A percentile compares a stretch with the other conserved stretches of the same genome.
Conservation (phyloP, 2,113 vertebrate genomes). For the Bothrops jararaca region DNA sequence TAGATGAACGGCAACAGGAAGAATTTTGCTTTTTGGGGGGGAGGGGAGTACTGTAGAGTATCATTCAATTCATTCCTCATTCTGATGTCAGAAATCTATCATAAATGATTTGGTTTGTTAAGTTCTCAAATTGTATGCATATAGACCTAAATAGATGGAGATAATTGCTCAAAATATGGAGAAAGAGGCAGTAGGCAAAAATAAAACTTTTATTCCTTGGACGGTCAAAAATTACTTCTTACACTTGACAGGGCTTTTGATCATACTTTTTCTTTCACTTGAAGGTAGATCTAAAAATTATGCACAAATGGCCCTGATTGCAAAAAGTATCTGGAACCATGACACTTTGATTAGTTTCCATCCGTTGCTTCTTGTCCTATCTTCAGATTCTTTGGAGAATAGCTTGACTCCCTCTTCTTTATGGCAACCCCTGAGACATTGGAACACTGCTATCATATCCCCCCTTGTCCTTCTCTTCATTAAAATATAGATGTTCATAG, state of each 20-base stretch:
- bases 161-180: background rate
- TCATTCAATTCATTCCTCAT: background rate
- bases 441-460: too few relatives aligned
- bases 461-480: too few relatives aligned
- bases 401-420: too few relatives aligned
- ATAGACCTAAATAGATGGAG: background rate
- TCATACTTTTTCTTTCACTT: too few relatives aligned
- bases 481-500: background rate
- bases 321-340: background rate
- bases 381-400: too few relatives aligned
- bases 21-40: background rate
- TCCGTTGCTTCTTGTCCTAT: too few relatives aligned
- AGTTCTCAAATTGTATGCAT: background rate
- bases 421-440: too few relatives aligned
- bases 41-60: background rate
- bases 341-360: too few relatives aligned
- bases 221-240: background rate
- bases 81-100: background rate
- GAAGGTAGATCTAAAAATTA: background rate
- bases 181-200: background rate
- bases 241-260: background rate
- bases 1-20: background rate
- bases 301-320: background rate
- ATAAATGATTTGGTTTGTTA: background rate
- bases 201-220: background rate